Conservation (phyloP, 2,888 invertebrate genomes). For the Suillia variegata region DNA sequence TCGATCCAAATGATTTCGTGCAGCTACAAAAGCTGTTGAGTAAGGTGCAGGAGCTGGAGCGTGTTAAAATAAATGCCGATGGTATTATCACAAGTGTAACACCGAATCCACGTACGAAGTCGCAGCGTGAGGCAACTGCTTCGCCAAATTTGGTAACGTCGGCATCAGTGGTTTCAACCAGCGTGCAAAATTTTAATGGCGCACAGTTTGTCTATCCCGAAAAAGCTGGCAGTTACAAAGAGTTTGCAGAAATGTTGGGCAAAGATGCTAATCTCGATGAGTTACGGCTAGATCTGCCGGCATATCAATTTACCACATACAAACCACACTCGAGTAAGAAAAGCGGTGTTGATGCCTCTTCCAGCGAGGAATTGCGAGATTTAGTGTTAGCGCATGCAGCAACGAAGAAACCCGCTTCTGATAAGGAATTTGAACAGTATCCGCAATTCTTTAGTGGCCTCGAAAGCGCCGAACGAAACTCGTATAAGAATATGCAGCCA, state of each 20-base stretch:
- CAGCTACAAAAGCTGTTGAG: slow-evolving; percentile 63
- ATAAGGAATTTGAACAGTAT: slow-evolving; percentile 37
- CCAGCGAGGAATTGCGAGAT: slow-evolving; percentile 50
- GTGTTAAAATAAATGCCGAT: slow-evolving; percentile 45
- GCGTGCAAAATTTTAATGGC: slow-evolving; percentile 42
- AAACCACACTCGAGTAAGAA: background rate
- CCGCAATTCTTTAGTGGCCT: slow-evolving; percentile 43
- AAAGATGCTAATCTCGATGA: slow-evolving; percentile 18
- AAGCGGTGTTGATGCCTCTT: slow-evolving; percentile 26
- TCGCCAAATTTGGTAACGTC: slow-evolving; percentile 42
- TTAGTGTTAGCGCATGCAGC: slow-evolving; percentile 40
- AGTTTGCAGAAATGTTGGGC: slow-evolving; percentile 15
- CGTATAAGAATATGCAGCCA: slow-evolving; percentile 48
- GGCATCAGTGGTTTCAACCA: slow-evolving; percentile 45
- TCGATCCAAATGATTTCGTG: slow-evolving; percentile 64
- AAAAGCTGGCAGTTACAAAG: slow-evolving; percentile 5
- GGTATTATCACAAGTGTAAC: slow-evolving; percentile 13
- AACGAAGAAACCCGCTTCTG: slow-evolving; percentile 14
- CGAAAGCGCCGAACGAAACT: slow-evolving; percentile 41
- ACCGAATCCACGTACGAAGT: slow-evolving; percentile 23
- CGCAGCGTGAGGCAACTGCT: slow-evolving; percentile 22
- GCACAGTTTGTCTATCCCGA: slow-evolving; percentile 48
- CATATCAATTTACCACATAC: slow-evolving; percentile 20
- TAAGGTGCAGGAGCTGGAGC: slow-evolving; percentile 59
- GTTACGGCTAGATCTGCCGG: slow-evolving; percentile 37